Conservation (phyloP, 2,888 invertebrate species). For the Iselma pallidipennis region DNA sequence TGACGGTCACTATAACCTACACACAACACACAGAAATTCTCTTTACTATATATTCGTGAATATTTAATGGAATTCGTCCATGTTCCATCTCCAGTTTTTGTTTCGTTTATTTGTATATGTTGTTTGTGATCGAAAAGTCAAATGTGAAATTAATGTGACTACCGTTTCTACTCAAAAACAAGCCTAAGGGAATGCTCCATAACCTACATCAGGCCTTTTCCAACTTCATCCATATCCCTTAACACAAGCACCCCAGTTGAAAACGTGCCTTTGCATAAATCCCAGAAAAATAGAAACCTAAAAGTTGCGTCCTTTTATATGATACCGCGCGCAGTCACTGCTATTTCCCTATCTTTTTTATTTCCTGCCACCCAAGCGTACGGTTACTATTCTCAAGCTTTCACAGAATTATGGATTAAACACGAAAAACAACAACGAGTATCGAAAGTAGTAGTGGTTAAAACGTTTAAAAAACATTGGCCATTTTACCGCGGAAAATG, state of each 20-base stretch:
- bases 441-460: too few species aligned
- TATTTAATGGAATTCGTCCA: background rate
- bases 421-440: background rate
- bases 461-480: too few species aligned
- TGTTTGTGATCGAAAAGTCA: background rate
- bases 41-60: too few species aligned
- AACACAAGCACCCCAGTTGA: background rate
- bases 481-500: background rate
- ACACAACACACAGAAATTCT: background rate
- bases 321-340: too few species aligned
- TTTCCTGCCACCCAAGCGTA: too few species aligned
- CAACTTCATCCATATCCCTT: background rate
- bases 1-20: background rate
- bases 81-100: background rate
- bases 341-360: too few species aligned
- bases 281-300: constrained; percentile 19
- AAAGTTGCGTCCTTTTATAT: too few species aligned
- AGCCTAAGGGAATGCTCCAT: constrained; percentile 1
- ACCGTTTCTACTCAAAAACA: background rate
- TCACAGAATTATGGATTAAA: background rate
- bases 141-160: background rate
- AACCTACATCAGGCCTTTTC: background rate
- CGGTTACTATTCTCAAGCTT: too few species aligned
- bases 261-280: constrained; percentile 23
- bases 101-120: background rate